These are phyloP conservation scores for Lasius fuliginosus DNA, from an alignment of 2,888 invertebrate genomes.

Conservation along the genomic window DNA sequence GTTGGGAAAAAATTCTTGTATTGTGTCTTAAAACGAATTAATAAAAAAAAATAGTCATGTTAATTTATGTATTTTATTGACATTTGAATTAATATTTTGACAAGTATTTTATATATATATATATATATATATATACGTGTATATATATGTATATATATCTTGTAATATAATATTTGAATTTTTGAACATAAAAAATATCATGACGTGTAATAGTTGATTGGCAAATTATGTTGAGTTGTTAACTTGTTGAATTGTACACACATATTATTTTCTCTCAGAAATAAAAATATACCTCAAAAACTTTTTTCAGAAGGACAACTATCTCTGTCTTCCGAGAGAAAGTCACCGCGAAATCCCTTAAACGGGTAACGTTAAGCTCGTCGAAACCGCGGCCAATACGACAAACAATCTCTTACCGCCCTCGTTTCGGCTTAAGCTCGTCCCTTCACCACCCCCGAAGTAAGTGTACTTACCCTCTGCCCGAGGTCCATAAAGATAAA, in stretches of 20 bases:
- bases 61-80: conserved; percentile 1
- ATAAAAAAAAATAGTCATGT: not conserved
- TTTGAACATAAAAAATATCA: not conserved
- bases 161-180: not conserved
- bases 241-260: conserved; percentile 71
- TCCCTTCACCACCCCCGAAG: conserved; percentile 75
- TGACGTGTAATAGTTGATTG: not conserved
- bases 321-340: conserved; percentile 42
- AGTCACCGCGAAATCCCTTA: conserved; percentile 74
- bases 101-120: not conserved
- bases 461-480: conserved; percentile 86
- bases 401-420: conserved; percentile 85
- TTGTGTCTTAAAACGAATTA: not conserved
- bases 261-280: not conserved
- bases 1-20: not conserved
- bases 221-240: conserved; percentile 20
- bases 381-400: conserved; percentile 83
- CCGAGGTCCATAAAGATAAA: conserved; percentile 86
- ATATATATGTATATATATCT: not conserved
- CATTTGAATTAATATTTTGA: not conserved
- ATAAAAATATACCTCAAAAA: conserved; percentile 35
- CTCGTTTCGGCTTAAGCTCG: conserved; percentile 81
- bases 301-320: conserved; percentile 52
- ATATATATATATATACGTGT: not conserved
- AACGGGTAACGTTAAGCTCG: conserved; percentile 82